Evolutionary conservation across 2,888 invertebrate genomes (phyloP).

Genomic region (Parelbella ahira): DNA sequence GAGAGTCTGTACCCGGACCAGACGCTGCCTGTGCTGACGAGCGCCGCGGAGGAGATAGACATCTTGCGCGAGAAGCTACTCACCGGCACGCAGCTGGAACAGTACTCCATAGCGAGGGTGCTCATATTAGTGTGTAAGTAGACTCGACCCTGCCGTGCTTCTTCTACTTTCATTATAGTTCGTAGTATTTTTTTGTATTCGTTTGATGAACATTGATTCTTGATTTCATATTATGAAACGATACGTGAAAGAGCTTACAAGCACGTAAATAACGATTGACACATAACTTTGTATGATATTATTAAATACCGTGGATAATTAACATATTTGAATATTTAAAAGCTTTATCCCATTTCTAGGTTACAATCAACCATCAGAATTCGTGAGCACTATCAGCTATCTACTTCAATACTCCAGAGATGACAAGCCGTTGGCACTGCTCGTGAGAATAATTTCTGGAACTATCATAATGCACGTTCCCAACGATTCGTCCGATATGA

Average conservation of each 20-base stretch:
- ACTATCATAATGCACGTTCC: constrained; percentile 75
- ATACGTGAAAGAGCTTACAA: too few relatives aligned
- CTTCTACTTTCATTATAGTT: too few relatives aligned
- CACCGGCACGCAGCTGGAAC: constrained; percentile 61
- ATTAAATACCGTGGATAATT: too few relatives aligned
- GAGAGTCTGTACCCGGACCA: constrained; percentile 63
- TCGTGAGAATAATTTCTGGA: constrained; percentile 82
- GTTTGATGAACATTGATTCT: too few relatives aligned
- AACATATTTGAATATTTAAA: too few relatives aligned
- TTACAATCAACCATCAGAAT: constrained; percentile 81
- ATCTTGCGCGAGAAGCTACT: constrained; percentile 61
- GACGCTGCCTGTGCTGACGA: constrained; percentile 58
- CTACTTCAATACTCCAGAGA: constrained; percentile 81
- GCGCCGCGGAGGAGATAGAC: constrained; percentile 63
- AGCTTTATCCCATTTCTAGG: constrained; percentile 55
- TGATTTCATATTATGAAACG: too few relatives aligned
- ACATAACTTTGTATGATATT: too few relatives aligned
- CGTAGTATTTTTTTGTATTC: too few relatives aligned
- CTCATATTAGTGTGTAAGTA: constrained; percentile 72
- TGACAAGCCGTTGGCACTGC: constrained; percentile 80
- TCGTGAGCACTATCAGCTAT: constrained; percentile 81
- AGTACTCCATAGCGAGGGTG: constrained; percentile 67
- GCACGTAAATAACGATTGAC: too few relatives aligned
- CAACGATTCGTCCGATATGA: constrained; percentile 52
- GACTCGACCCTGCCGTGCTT: too few relatives aligned